phyloP scores from a whole-genome alignment of 2,113 vertebrate genomes.

The Crotalus helleri region DNA sequence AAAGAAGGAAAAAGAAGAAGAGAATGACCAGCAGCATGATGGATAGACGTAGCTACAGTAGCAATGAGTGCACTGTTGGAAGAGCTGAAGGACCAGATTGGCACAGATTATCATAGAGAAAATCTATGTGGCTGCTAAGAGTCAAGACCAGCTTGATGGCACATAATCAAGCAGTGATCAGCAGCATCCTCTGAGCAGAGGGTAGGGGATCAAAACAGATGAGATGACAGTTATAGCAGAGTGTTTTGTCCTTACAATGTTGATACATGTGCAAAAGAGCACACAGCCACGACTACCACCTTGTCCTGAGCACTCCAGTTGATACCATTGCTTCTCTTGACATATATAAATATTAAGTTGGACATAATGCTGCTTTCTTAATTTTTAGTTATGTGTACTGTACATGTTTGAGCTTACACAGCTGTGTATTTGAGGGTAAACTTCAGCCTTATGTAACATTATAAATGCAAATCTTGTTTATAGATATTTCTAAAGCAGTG shows the following conservation, averaged over 20 bases:
- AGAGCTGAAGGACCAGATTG: not conserved
- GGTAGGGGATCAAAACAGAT: not conserved
- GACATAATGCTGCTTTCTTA: not conserved
- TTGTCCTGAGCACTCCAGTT: not conserved
- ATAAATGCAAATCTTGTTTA: not conserved
- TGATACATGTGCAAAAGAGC: not conserved
- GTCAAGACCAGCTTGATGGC: not conserved
- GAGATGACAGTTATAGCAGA: not conserved
- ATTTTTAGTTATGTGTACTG: slow-evolving; percentile 4
- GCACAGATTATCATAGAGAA: not conserved
- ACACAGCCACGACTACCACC: not conserved
- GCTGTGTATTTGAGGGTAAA: not conserved
- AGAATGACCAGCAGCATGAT: not conserved
- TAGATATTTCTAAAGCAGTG: not conserved
- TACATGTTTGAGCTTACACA: not conserved
- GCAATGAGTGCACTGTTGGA: not conserved
- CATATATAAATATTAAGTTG: not conserved
- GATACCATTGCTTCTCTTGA: not conserved
- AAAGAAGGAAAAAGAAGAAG: not conserved
- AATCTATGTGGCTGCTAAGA: not conserved
- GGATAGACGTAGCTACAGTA: not conserved
- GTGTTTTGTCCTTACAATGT: not conserved
- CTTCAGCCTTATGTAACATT: not conserved
- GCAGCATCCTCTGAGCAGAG: not conserved
- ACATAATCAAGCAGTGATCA: not conserved